Base-by-base conservation (phyloP, 1,140 invertebrate genomes). In the Penaeus japonicus region DNA sequence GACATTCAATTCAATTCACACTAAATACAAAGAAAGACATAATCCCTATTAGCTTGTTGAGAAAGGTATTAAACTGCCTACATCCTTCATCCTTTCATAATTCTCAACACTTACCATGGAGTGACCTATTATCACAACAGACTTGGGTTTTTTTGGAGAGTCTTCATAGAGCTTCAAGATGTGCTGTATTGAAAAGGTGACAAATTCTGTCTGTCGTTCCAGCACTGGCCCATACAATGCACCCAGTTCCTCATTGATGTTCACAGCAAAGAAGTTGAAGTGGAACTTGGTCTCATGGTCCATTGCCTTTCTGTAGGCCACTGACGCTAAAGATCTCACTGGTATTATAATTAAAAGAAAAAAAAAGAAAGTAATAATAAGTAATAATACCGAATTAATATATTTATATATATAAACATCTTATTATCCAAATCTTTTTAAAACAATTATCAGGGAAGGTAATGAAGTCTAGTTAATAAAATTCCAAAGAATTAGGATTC, bases 201-300 rank as follows among this genome's bases (percentile, higher is more conserved):
- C 94, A 94, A 96, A 98, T 55, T 94, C 92, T 54, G 95, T 96
- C 93, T 98, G 96, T 59, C 95, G 95, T 30, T 90, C 92, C 20
- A 98, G 92, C 59, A 96, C 94, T 89, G 96, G 96, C 85, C 96
- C 96, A 94, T 95, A 96, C 4, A 97, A 89, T 4, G 94, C 96
- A 62, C 95, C 96, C 59, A 96, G 92, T 92, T 97, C 96, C 93
- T 97, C 96, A 93, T 97, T 96, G 83, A 95, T 95, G 92, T 96
- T 96, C 55, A 97, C 94, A 47, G 96, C 94, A 92, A 98, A 99
- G 92, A 96, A 98, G 92, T 98, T 96, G 93, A 99, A 97, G 92
- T 97, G 96, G 91, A 94, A 55, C 32, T 93, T 91, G 39, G 93
- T 92, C 82, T 93, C 91, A 87, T 93, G 92, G 91, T 95, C 93